These are phyloP conservation scores for Hippopotamus amphibius DNA, from an alignment of 2,113 vertebrate genomes.

Conservation along the genomic window DNA sequence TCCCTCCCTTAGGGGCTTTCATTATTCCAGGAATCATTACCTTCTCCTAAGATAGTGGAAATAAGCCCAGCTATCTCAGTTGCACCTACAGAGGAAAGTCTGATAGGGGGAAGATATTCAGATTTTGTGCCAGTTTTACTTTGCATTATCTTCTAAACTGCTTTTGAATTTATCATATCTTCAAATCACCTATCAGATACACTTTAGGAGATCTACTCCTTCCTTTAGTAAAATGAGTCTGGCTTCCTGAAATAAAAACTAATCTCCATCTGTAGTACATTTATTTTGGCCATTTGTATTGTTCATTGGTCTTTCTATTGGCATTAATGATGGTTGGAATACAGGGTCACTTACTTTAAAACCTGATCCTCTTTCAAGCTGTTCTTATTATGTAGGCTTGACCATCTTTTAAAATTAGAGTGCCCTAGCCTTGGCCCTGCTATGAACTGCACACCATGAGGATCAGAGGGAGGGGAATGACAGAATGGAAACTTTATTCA, in stretches of 20 bases:
- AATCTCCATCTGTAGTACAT: background rate
- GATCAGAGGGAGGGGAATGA: background rate
- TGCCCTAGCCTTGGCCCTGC: background rate
- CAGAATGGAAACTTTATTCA: constrained; percentile 58
- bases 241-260: background rate
- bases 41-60: background rate
- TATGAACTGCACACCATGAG: background rate
- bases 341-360: background rate
- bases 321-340: background rate
- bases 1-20: background rate
- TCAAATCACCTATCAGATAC: background rate
- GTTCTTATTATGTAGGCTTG: background rate
- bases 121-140: background rate
- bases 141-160: background rate
- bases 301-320: background rate
- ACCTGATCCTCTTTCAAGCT: background rate
- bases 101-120: background rate
- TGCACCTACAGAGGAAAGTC: background rate
- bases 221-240: background rate
- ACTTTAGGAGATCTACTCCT: background rate
- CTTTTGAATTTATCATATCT: background rate
- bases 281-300: background rate
- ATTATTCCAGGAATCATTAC: background rate
- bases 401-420: background rate
- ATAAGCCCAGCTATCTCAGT: background rate